Percentiles rank a stretch among this genome's conserved stretches.
Conservation (phyloP, 2,113 vertebrate genomes). For the Larimichthys polyactis region DNA sequence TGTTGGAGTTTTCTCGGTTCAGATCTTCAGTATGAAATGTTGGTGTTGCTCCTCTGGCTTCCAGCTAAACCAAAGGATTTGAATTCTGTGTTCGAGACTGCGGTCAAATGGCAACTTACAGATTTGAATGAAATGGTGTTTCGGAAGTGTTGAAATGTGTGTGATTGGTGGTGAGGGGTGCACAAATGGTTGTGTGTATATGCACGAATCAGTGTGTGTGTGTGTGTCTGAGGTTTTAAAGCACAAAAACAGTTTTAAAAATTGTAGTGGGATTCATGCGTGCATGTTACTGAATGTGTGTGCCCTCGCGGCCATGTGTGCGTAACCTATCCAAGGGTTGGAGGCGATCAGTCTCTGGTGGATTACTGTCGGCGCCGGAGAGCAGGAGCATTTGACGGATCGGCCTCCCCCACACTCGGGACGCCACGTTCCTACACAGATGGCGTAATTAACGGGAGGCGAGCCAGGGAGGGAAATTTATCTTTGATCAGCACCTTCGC, state of each 20-base stretch:
- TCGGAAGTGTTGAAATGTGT: conserved; percentile 48
- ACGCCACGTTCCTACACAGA: conserved; percentile 91
- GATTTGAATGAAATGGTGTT: conserved; percentile 16
- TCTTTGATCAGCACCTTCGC: conserved; percentile 99
- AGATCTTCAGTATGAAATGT: not conserved
- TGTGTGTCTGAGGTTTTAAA: conserved; percentile 20
- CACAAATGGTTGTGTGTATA: conserved; percentile 28
- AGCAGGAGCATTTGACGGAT: conserved; percentile 92
- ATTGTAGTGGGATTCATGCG: not conserved
- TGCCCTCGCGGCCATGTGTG: conserved; percentile 81
- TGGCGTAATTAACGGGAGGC: conserved; percentile 99
- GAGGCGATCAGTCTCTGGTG: conserved; percentile 91
- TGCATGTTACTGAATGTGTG: conserved; percentile 27
- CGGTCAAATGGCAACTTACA: conserved; percentile 33
- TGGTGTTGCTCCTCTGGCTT: not conserved
- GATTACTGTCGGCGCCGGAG: conserved; percentile 91
- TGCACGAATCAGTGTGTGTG: conserved; percentile 14
- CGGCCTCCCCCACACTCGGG: conserved; percentile 76
- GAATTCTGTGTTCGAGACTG: conserved; percentile 21
- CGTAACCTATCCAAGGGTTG: conserved; percentile 70
- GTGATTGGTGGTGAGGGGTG: conserved; percentile 47
- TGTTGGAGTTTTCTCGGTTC: not conserved
- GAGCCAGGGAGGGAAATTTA: conserved; percentile 98
- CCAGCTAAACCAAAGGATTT: conserved; percentile 4
- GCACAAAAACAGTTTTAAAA: conserved; percentile 4